phyloP scores from a whole-genome alignment of 1,140 invertebrate genomes.

The Calliopsis andreniformis region DNA sequence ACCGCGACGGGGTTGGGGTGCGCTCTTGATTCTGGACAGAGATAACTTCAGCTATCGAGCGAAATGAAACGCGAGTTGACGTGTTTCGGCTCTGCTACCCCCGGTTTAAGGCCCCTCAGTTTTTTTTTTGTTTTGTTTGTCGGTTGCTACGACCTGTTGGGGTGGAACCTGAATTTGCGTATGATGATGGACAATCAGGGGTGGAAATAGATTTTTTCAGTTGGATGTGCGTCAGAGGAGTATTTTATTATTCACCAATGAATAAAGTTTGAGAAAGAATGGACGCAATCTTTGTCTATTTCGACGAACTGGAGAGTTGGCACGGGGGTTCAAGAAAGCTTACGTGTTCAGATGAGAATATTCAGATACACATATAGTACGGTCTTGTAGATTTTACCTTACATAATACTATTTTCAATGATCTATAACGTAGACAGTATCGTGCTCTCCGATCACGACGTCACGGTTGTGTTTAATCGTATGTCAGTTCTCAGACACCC shows the following conservation, averaged over 20 bases:
- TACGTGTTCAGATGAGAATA: too few species aligned
- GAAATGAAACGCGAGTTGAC: slow-evolving; percentile 40
- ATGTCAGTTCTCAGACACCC: slow-evolving; percentile 21
- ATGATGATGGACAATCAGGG: too few species aligned
- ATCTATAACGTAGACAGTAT: slow-evolving; percentile 2
- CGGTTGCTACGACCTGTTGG: not conserved
- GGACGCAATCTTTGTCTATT: too few species aligned
- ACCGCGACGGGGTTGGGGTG: slow-evolving; percentile 33
- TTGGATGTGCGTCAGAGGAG: too few species aligned
- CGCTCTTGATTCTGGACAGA: slow-evolving; percentile 27
- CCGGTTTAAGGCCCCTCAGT: not conserved
- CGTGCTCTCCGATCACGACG: not conserved
- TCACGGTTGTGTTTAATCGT: slow-evolving; percentile 29
- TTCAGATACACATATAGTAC: not conserved
- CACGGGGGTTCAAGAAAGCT: not conserved
- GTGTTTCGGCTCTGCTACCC: not conserved
- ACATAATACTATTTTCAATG: not conserved
- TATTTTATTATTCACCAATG: too few species aligned
- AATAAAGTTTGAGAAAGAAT: too few species aligned
- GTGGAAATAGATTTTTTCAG: too few species aligned
- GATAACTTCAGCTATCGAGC: slow-evolving; percentile 43
- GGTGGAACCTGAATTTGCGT: not conserved
- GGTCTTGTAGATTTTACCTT: not conserved
- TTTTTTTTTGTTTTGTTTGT: not conserved
- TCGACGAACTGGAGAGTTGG: too few species aligned